Conservation (phyloP, 2,797 vertebrate species). For the Cirrhinus mrigala region DNA sequence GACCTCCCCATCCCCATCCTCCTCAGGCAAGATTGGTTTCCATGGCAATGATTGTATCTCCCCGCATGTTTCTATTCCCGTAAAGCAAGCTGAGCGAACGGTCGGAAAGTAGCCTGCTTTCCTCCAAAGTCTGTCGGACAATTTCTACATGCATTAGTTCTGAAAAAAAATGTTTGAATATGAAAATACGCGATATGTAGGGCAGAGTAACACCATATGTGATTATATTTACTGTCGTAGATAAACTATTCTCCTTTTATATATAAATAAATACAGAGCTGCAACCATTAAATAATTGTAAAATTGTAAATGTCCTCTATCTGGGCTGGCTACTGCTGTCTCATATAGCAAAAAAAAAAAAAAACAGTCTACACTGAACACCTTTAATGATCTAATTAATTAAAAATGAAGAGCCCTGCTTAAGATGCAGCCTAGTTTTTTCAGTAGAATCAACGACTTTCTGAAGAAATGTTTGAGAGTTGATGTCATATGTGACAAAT, state of each 20-base stretch:
- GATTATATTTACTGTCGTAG: background rate
- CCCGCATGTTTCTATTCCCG: constrained; percentile 64
- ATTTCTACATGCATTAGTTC: constrained; percentile 25
- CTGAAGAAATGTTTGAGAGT: constrained; percentile 12
- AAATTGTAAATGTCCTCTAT: background rate
- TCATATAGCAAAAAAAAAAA: background rate
- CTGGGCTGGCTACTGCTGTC: background rate
- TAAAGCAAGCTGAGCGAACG: constrained; percentile 65
- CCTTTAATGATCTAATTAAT: background rate
- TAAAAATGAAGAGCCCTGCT: background rate
- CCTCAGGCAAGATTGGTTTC: constrained; percentile 66
- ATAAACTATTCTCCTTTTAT: background rate
- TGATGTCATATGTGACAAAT: constrained; percentile 36
- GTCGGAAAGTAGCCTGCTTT: constrained; percentile 64
- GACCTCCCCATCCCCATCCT: constrained; percentile 67
- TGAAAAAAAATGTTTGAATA: background rate
- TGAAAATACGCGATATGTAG: background rate
- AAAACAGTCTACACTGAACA: background rate
- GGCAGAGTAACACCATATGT: background rate
- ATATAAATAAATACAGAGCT: background rate
- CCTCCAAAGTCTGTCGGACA: constrained; percentile 51
- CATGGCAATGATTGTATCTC: constrained; percentile 68
- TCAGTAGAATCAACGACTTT: constrained; percentile 14
- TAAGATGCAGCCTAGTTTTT: background rate
- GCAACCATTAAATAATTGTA: background rate